Evolutionary conservation across 2,888 invertebrate species (phyloP).

Genomic region (Hesperia comma): DNA sequence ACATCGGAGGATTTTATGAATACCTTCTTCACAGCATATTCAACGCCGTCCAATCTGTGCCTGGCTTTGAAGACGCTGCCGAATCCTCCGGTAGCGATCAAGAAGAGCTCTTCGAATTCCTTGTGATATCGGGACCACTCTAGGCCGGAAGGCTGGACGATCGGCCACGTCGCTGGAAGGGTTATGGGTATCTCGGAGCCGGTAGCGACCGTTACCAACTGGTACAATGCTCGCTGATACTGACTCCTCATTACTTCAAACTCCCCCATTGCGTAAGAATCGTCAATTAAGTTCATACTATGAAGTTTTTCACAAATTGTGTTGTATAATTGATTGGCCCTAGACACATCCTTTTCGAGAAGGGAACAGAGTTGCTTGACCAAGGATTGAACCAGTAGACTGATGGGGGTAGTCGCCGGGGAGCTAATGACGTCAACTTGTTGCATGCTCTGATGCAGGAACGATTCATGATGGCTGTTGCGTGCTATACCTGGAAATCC

Average conservation of each 20-base stretch:
- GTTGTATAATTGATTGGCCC: slow-evolving; percentile 85
- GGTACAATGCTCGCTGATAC: slow-evolving; percentile 87
- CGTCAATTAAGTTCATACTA: slow-evolving; percentile 88
- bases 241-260: slow-evolving; percentile 88
- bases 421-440: slow-evolving; percentile 71
- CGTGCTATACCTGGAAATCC: slow-evolving; percentile 65
- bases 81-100: slow-evolving; percentile 90
- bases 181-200: slow-evolving; percentile 79
- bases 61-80: slow-evolving; percentile 90
- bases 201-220: slow-evolving; percentile 85
- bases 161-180: slow-evolving; percentile 80
- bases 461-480: slow-evolving; percentile 63
- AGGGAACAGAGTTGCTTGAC: slow-evolving; percentile 87
- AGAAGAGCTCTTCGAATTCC: slow-evolving; percentile 88
- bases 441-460: slow-evolving; percentile 65
- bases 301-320: slow-evolving; percentile 87
- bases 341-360: slow-evolving; percentile 84
- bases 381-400: slow-evolving; percentile 88
- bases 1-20: slow-evolving; percentile 86
- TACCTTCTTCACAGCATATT: slow-evolving; percentile 92
- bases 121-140: slow-evolving; percentile 87
- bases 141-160: slow-evolving; percentile 74
- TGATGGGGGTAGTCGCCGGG: slow-evolving; percentile 84
- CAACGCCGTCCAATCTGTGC: slow-evolving; percentile 89
- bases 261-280: slow-evolving; percentile 87